Evolutionary conservation across 2,797 vertebrate genomes (phyloP).

Genomic region (Numenius phaeopus): DNA sequence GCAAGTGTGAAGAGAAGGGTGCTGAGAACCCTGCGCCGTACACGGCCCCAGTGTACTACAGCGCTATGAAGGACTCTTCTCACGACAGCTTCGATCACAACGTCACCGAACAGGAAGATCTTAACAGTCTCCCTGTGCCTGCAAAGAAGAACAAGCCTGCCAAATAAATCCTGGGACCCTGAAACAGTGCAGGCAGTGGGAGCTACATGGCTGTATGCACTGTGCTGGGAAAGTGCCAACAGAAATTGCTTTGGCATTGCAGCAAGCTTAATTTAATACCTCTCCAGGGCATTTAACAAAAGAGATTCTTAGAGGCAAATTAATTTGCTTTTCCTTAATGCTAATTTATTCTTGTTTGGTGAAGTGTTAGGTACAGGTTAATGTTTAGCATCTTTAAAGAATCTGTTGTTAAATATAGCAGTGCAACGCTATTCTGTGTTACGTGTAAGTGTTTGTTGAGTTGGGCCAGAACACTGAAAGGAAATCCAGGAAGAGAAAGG

Average conservation of each 20-base stretch:
- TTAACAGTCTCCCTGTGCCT: constrained; percentile 42
- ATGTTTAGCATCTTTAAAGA: not conserved
- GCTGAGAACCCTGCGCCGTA: constrained; percentile 51
- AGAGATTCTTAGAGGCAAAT: not conserved
- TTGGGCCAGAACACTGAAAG: not conserved
- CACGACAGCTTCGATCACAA: constrained; percentile 78
- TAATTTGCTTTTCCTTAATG: not conserved
- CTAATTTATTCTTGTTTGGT: constrained; percentile 23
- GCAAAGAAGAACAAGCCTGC: constrained; percentile 47
- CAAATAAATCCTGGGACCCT: constrained; percentile 18
- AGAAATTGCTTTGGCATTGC: not conserved
- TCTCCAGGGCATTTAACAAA: constrained; percentile 11
- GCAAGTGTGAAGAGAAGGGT: constrained; percentile 77
- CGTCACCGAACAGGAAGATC: constrained; percentile 78
- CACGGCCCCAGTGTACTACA: constrained; percentile 82
- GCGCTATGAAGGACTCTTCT: constrained; percentile 81
- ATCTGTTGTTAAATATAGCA: not conserved
- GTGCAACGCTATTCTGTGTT: not conserved
- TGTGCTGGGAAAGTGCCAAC: not conserved
- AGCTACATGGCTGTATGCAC: not conserved
- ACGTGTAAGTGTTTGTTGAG: not conserved
- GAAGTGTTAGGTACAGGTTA: not conserved
- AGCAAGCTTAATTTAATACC: not conserved
- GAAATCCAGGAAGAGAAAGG: not conserved
- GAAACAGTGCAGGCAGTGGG: not conserved